Evolutionary conservation across 2,888 invertebrate species (phyloP).

Genomic region (Pterostichus madidus): DNA sequence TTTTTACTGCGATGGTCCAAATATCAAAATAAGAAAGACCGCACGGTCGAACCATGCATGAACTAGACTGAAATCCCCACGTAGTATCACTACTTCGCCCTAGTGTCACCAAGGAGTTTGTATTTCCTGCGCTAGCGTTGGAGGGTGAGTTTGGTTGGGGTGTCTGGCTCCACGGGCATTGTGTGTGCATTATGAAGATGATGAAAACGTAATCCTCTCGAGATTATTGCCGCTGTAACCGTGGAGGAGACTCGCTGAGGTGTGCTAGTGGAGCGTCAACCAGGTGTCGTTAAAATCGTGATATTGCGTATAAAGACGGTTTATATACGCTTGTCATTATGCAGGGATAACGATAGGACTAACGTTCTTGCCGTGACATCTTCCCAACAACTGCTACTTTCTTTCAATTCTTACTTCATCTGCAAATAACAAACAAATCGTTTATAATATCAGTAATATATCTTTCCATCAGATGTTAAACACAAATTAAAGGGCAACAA

Average conservation of each 20-base stretch:
- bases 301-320: slow-evolving; percentile 66
- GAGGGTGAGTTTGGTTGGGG: neutral
- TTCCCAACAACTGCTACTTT: slow-evolving; percentile 33
- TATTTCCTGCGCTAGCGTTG: slow-evolving; percentile 6
- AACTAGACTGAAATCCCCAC: slow-evolving; percentile 7
- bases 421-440: slow-evolving; percentile 25
- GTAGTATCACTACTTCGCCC: slow-evolving; percentile 16
- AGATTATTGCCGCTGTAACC: slow-evolving; percentile 74
- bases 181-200: slow-evolving; percentile 73
- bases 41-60: slow-evolving; percentile 55
- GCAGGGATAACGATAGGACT: slow-evolving; percentile 57
- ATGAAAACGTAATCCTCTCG: slow-evolving; percentile 74
- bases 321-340: slow-evolving; percentile 66
- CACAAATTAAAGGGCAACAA: too few relatives aligned
- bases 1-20: slow-evolving; percentile 73
- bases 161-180: slow-evolving; percentile 27
- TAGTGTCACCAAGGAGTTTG: neutral
- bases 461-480: too few relatives aligned
- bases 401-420: slow-evolving; percentile 17
- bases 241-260: slow-evolving; percentile 67
- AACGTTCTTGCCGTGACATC: slow-evolving; percentile 4
- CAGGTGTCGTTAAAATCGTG: slow-evolving; percentile 72
- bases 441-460: neutral
- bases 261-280: slow-evolving; percentile 67
- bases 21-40: slow-evolving; percentile 74